Percentiles rank a stretch among this genome's conserved stretches.
Evolutionary conservation across 2,113 vertebrate species (phyloP).

Genomic region (Anser cygnoides): DNA sequence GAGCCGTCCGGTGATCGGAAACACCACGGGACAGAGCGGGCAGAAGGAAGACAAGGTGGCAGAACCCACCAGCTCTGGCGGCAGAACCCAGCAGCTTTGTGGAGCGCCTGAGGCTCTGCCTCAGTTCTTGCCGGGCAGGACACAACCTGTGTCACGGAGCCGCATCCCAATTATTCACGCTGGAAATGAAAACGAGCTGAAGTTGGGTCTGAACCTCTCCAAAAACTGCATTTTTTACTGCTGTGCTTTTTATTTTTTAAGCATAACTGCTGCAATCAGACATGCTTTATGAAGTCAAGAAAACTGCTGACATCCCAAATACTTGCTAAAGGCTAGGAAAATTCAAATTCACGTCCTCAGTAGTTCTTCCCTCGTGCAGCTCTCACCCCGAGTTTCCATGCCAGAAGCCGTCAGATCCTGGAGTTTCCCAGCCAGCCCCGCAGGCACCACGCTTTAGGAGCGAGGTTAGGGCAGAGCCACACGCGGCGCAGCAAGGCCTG

Average conservation of each 20-base stretch:
- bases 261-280: background rate
- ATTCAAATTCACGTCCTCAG: background rate
- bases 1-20: background rate
- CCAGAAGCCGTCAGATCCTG: background rate
- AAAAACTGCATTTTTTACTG: background rate
- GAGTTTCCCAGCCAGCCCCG: accelerated
- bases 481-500: accelerated
- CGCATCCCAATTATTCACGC: background rate
- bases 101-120: background rate
- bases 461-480: background rate
- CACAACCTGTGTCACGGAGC: background rate
- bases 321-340: background rate
- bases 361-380: background rate
- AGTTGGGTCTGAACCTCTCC: background rate
- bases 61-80: background rate
- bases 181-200: background rate
- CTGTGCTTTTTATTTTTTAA: background rate
- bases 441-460: background rate
- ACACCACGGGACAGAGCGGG: background rate
- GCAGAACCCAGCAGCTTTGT: background rate
- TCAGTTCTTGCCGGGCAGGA: background rate
- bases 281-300: background rate
- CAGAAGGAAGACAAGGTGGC: background rate
- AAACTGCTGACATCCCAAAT: background rate
- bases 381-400: background rate